These are phyloP conservation scores for Phyllotis vaccarum DNA, from an alignment of 2,797 vertebrate species.

Conservation along the genomic window DNA sequence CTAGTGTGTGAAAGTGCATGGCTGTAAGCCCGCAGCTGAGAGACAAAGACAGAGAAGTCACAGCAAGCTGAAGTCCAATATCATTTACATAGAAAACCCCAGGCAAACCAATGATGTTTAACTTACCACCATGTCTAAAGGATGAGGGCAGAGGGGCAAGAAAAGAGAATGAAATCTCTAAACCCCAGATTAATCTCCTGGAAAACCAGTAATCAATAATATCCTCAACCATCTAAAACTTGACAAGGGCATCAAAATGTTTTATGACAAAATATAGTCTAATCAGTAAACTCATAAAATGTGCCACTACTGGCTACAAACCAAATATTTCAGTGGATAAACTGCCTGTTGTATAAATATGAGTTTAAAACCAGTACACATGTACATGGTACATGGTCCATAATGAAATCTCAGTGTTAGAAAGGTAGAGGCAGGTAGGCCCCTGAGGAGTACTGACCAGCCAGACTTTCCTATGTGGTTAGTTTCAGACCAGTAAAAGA, in stretches of 20 bases:
- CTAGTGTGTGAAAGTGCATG: not conserved
- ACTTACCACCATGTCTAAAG: not conserved
- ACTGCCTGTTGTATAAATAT: not conserved
- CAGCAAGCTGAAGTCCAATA: not conserved
- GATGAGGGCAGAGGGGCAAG: not conserved
- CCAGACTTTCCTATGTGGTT: not conserved
- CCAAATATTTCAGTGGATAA: not conserved
- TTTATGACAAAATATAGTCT: not conserved
- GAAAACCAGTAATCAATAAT: not conserved
- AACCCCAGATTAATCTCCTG: not conserved
- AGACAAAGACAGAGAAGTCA: not conserved
- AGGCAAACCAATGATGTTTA: too few relatives aligned
- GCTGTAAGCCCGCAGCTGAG: not conserved
- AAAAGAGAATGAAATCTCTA: not conserved
- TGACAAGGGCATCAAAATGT: not conserved
- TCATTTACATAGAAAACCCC: not conserved
- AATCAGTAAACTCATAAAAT: not conserved
- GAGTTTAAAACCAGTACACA: not conserved
- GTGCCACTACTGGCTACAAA: not conserved
- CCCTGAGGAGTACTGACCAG: not conserved
- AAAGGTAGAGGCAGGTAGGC: not conserved
- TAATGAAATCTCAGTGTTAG: not conserved
- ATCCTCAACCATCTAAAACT: conserved; percentile 31
- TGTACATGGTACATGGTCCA: not conserved
- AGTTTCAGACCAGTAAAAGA: not conserved